These are phyloP conservation scores for Pediacus dermestoides DNA, from an alignment of 2,888 invertebrate genomes.

Conservation along the genomic window DNA sequence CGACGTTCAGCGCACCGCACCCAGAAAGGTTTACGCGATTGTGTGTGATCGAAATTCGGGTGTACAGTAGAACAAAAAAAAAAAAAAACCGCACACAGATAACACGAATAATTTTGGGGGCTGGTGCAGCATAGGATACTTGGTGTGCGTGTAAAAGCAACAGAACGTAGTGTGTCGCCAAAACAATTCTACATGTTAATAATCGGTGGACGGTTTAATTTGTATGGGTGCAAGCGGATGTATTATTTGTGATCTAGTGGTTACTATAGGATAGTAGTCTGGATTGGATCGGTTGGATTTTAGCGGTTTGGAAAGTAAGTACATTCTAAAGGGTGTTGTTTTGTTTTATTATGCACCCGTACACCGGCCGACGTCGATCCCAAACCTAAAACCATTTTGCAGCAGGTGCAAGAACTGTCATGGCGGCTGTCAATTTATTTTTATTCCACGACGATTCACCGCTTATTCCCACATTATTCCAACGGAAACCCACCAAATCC, in stretches of 20 bases:
- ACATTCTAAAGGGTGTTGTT: too few relatives aligned
- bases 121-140: conserved; percentile 23
- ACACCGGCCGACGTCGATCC: too few relatives aligned
- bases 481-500: too few relatives aligned
- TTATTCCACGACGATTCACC: too few relatives aligned
- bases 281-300: conserved; percentile 34
- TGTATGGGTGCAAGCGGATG: conserved; percentile 47
- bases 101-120: too few relatives aligned
- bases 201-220: conserved; percentile 42
- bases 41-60: conserved; percentile 26
- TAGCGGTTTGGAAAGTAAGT: conserved; percentile 38
- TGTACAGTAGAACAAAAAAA: conserved; percentile 29
- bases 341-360: too few relatives aligned
- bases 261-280: conserved; percentile 43
- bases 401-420: conserved; percentile 45
- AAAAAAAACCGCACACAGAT: too few relatives aligned
- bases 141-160: conserved; percentile 38
- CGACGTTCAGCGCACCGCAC: conserved; percentile 41
- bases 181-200: conserved; percentile 44
- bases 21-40: conserved; percentile 28
- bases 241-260: conserved; percentile 47
- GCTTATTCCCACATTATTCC: too few relatives aligned
- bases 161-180: conserved; percentile 35
- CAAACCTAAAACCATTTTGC: too few relatives aligned
- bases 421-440: conserved; percentile 46